Percentiles rank a stretch among this genome's conserved stretches.
phyloP scores from a whole-genome alignment of 2,113 vertebrate species.

The Pomatostomus ruficeps region DNA sequence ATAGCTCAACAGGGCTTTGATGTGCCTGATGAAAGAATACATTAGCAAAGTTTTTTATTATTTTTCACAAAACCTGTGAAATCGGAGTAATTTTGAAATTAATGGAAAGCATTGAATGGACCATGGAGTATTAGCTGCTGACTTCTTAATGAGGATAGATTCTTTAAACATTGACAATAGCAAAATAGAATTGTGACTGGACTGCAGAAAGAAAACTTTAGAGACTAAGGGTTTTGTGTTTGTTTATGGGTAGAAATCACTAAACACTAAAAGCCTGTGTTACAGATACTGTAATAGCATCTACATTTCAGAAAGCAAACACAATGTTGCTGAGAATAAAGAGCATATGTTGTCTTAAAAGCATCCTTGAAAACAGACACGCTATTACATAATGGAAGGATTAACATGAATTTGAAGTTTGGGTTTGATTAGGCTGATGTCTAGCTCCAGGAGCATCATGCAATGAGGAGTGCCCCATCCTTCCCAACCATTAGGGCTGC shows the following conservation, averaged over 20 bases:
- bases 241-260: neutral
- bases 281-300: neutral
- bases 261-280: neutral
- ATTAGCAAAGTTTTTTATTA: neutral
- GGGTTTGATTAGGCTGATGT: neutral
- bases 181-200: neutral
- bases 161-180: neutral
- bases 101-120: neutral
- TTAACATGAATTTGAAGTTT: neutral
- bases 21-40: neutral
- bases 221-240: neutral
- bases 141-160: neutral
- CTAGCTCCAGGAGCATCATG: neutral
- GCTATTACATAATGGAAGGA: neutral
- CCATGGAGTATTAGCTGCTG: neutral
- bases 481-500: neutral
- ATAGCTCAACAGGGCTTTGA: neutral
- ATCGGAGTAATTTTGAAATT: neutral
- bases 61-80: neutral
- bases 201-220: neutral
- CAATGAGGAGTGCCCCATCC: neutral
- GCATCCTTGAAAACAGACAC: neutral
- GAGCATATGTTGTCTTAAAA: neutral
- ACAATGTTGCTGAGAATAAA: neutral
- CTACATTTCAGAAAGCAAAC: neutral